Base-by-base conservation (phyloP, 53 echinoderm and acorn worm species). In the Astropecten irregularis region DNA sequence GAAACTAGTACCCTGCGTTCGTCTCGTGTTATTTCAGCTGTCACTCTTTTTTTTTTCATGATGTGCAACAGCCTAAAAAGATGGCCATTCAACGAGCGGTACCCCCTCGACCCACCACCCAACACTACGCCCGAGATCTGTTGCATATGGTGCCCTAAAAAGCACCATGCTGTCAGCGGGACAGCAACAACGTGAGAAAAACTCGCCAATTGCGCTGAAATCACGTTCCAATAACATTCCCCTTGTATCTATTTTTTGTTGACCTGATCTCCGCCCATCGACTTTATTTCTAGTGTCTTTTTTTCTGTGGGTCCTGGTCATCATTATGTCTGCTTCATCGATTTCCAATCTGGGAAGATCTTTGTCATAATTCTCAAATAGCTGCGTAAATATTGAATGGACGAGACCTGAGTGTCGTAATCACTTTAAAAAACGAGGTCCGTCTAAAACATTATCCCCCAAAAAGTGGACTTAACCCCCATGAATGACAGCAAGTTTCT, bases 161-260 rank as follows among this genome's bases (percentile, higher is more conserved):
- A 30, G 79, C 79, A 32, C 62, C 79, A 79, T 79, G 79, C 62
- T 79, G 79, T 62, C 79, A 79, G 79, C 61, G 62, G 59, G 62
- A 30, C 38, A 48, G 4, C 16, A 10, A 28, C 61, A 61, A 79
- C 60, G 79, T 62, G 79, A 79, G 76, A 76, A 76, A 79, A 62
- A n/a, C 11, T 48, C 40, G 20, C 79, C 26, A 79, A 79, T 60
- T 30, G 49, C 62, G 79, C 63, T 20, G 29, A 61, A 79, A 79
- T 61, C 79, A 79, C 79, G 79, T 79, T 79, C 79, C 62, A 79
- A 79, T 48, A 79, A 79, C 39, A 79, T 79, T 42, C 30, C 79
- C 39, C 56, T 79, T 79, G 79, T 79, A 79, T 61, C 79, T 46
- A 40, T 67, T 42, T 60, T 76, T 23, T 76, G n/a, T 11, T 42